Evolutionary conservation across 2,113 vertebrate species (phyloP).

Genomic region (Vulpes vulpes): DNA sequence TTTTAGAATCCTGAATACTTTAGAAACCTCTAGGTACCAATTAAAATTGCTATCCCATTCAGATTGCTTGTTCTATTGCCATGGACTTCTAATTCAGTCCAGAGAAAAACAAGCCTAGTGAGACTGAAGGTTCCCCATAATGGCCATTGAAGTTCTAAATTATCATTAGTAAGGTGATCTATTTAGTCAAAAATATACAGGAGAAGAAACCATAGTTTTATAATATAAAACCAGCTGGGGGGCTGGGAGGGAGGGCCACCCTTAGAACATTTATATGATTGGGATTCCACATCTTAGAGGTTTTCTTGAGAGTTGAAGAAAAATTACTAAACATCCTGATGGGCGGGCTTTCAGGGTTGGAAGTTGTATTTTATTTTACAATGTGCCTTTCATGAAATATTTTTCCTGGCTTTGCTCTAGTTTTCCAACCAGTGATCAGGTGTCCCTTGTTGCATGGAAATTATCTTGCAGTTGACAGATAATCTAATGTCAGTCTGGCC

Average conservation of each 20-base stretch:
- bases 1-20: neutral
- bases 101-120: neutral
- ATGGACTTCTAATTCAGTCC: neutral
- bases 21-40: neutral
- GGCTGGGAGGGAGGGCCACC: neutral
- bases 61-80: neutral
- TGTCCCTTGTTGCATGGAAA: neutral
- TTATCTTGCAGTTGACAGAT: neutral
- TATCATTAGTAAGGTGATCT: neutral
- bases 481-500: neutral
- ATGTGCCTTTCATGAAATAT: neutral
- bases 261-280: neutral
- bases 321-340: neutral
- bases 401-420: neutral
- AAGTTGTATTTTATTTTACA: neutral
- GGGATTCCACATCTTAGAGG: neutral
- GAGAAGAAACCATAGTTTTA: neutral
- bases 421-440: too few relatives aligned
- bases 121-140: neutral
- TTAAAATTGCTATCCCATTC: neutral
- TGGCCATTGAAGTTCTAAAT: neutral
- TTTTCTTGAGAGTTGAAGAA: neutral
- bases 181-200: neutral
- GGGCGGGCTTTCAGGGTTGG: neutral
- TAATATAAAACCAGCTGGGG: neutral